Percentiles rank a stretch among this genome's conserved stretches.
These are phyloP conservation scores for Acanthopagrus latus DNA, from an alignment of 2,797 vertebrate species.

Conservation along the genomic window DNA sequence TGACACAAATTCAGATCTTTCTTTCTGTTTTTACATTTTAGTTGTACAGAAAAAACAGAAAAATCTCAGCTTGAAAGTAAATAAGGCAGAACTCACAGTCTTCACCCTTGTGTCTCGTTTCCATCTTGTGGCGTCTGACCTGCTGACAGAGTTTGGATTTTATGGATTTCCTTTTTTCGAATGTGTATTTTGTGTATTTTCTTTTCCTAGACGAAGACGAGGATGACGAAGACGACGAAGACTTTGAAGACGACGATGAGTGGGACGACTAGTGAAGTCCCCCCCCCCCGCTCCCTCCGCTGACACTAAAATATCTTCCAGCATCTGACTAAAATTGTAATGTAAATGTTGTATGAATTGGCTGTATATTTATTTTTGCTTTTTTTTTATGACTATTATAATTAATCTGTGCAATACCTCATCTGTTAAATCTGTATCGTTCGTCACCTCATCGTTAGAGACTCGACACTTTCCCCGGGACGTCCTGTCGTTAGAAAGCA, in stretches of 20 bases:
- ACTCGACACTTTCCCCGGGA: background rate
- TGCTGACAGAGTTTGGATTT: background rate
- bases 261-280: conserved; percentile 91
- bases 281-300: background rate
- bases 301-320: conserved; percentile 84
- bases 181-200: background rate
- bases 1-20: too few relatives aligned
- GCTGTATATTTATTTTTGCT: conserved; percentile 97
- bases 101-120: background rate
- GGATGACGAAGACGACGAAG: conserved; percentile 93
- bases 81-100: background rate
- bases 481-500: conserved; percentile 53
- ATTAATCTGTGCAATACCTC: conserved; percentile 99
- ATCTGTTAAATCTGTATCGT: conserved; percentile 93
- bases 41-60: too few relatives aligned
- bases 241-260: conserved; percentile 99
- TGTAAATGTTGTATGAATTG: conserved; percentile 95
- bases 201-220: conserved; percentile 93
- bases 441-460: conserved; percentile 80
- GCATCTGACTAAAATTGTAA: conserved; percentile 91
- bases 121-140: background rate
- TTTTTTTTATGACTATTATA: conserved; percentile 74
- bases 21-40: background rate
- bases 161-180: background rate
- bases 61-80: too few relatives aligned